Conservation (phyloP, 2,797 vertebrate species). For the Propithecus perrieri region DNA sequence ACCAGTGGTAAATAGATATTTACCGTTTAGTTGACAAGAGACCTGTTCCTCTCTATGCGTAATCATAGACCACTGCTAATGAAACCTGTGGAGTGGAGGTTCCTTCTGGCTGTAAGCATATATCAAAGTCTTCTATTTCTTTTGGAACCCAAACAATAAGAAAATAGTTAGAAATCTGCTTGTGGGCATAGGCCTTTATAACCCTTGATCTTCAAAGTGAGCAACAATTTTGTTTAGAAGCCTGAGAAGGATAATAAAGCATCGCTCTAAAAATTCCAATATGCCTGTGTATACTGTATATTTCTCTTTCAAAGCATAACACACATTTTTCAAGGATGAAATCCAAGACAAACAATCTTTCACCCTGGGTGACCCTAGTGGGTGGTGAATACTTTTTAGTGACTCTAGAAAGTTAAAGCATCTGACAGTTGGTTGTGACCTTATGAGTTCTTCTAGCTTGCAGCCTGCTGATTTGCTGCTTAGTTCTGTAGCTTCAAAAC, state of each 20-base stretch:
- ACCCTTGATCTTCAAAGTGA: neutral
- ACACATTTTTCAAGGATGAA: conserved; percentile 50
- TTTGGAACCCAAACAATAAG: neutral
- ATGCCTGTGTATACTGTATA: neutral
- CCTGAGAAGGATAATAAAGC: conserved; percentile 24
- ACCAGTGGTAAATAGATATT: neutral
- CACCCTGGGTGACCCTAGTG: neutral
- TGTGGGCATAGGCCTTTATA: neutral
- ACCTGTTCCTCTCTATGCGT: neutral
- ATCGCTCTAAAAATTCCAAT: neutral
- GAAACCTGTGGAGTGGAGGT: neutral
- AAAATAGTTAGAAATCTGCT: conserved; percentile 19
- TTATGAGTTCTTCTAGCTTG: neutral
- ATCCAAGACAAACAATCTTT: conserved; percentile 56
- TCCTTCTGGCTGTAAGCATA: neutral
- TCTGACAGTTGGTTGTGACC: neutral
- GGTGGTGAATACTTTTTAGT: neutral
- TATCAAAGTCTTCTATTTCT: neutral
- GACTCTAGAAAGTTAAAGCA: neutral
- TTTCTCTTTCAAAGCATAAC: conserved; percentile 15
- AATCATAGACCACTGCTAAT: too few species aligned
- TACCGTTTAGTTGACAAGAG: neutral
- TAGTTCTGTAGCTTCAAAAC: conserved; percentile 5
- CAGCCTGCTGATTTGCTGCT: neutral
- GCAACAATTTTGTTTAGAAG: neutral